Evolutionary conservation across 2,113 vertebrate species (phyloP).

Genomic region (Datnioides undecimradiatus): DNA sequence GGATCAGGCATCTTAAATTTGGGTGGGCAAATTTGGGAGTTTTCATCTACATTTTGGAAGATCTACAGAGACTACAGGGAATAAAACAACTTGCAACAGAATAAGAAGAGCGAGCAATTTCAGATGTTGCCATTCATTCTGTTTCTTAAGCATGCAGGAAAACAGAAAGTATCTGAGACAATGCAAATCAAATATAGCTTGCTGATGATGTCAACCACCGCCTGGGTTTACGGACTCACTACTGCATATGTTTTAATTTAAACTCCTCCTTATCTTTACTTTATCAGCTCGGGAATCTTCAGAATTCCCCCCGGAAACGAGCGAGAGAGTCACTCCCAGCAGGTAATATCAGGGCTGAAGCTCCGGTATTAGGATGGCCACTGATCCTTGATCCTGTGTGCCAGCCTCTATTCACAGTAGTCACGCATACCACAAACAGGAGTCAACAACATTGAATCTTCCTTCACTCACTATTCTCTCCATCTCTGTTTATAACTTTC

Average conservation of each 20-base stretch:
- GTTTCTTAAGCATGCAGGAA: not conserved
- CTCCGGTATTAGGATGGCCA: conserved; percentile 23
- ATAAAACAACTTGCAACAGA: not conserved
- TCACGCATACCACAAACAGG: conserved; percentile 41
- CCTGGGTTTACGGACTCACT: not conserved
- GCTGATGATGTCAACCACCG: not conserved
- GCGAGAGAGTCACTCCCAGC: not conserved
- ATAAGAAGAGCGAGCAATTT: not conserved
- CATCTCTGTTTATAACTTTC: not conserved
- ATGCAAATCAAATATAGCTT: not conserved
- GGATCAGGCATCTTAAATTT: too few relatives aligned
- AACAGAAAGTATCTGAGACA: not conserved
- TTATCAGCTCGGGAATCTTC: conserved; percentile 29
- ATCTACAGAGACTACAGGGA: not conserved
- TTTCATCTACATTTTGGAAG: too few relatives aligned
- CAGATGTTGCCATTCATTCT: not conserved
- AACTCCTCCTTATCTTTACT: not conserved
- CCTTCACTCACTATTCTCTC: not conserved
- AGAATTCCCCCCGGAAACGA: conserved; percentile 5
- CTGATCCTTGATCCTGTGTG: conserved; percentile 34
- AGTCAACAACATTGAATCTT: conserved; percentile 21
- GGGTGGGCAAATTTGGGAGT: too few relatives aligned
- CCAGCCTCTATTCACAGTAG: conserved; percentile 25
- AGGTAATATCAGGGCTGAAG: conserved; percentile 43
- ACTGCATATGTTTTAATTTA: not conserved